phyloP scores from a whole-genome alignment of 2,113 vertebrate genomes.

The Alligator mississippiensis region DNA sequence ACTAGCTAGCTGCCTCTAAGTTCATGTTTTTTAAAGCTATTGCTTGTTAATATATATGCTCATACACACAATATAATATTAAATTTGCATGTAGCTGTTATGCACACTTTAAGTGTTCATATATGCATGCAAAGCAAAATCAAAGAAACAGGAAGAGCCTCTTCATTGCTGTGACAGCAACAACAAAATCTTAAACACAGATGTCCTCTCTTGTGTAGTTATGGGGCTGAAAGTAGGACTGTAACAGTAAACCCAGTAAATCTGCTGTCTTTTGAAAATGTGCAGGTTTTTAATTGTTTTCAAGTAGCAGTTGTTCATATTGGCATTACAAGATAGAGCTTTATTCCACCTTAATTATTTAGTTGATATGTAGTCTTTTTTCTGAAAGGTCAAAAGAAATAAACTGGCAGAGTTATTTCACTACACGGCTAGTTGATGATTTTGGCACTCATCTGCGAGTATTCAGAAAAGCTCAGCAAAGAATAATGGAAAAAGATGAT shows the following conservation, averaged over 20 bases:
- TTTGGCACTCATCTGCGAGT: slow-evolving; percentile 97
- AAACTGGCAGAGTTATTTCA: slow-evolving; percentile 99
- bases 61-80: not conserved
- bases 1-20: not conserved
- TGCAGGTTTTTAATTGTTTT: not conserved
- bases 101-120: no score
- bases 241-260: not conserved
- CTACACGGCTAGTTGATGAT: slow-evolving; percentile 96
- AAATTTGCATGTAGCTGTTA: not conserved
- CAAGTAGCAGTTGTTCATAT: not conserved
- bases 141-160: no score
- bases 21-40: not conserved
- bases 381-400: slow-evolving; percentile 93
- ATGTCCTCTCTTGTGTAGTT: no score
- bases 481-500: slow-evolving; percentile 91
- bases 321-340: not conserved
- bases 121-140: no score
- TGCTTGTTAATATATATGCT: not conserved
- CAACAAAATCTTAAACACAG: no score
- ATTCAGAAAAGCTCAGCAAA: slow-evolving; percentile 98
- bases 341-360: not conserved
- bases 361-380: slow-evolving; percentile 33
- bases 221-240: not conserved
- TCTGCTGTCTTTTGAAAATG: not conserved
- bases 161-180: no score